Evolutionary conservation across 2,888 invertebrate species (phyloP).

Genomic region (Catocala nupta): DNA sequence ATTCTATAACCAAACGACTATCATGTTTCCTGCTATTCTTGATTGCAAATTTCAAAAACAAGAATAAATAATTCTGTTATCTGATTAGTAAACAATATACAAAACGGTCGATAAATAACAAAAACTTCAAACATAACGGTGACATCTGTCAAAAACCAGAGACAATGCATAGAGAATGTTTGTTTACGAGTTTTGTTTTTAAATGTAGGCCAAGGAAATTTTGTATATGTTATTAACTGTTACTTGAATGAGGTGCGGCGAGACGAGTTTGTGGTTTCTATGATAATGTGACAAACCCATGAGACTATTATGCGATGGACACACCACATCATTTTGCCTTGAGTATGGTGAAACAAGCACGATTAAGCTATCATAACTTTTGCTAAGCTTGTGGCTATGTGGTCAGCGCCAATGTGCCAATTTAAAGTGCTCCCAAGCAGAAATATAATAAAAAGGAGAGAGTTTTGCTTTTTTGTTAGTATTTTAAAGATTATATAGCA

Average conservation of each 20-base stretch:
- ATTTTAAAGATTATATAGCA: no score
- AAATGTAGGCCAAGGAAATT: constrained; percentile 4
- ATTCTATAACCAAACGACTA: constrained; percentile 3
- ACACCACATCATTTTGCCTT: no score
- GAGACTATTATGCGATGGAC: no score
- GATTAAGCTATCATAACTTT: no score
- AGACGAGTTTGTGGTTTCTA: not conserved
- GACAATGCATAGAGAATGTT: constrained; percentile 10
- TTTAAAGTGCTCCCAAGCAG: no score
- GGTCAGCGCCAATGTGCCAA: no score
- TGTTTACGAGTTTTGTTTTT: not conserved
- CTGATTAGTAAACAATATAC: constrained; percentile 10
- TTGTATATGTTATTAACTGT: not conserved
- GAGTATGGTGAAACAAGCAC: no score
- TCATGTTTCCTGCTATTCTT: constrained; percentile 1
- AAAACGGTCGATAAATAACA: constrained; percentile 5
- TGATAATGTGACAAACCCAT: not conserved
- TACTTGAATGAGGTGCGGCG: not conserved
- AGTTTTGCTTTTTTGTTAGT: no score
- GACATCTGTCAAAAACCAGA: constrained; percentile 38
- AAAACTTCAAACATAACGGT: constrained; percentile 22
- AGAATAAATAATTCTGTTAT: not conserved
- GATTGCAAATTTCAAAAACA: not conserved
- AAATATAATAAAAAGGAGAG: no score
- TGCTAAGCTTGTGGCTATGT: no score